Base-by-base conservation (phyloP, 30 jellyfish, hydroid and myxozoan species). In the Turritopsis rubra region DNA sequence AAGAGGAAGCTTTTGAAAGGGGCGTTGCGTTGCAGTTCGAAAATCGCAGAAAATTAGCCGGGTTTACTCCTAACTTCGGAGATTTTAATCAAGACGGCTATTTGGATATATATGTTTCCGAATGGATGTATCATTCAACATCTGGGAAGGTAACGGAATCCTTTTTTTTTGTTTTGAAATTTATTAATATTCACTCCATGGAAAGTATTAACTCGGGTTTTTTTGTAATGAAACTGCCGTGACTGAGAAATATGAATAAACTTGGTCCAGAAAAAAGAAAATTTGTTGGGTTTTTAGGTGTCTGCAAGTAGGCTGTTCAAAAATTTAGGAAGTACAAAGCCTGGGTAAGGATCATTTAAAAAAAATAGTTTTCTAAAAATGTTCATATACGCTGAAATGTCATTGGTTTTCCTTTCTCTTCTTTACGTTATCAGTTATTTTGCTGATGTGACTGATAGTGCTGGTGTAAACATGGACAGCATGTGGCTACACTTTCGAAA, bases 21-120 rank as follows among this genome's bases (percentile, higher is more conserved):
- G 89, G 89, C 23, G 73, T 93, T 3, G 24, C 93, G 1, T 7
- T 93, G 87, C 86, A 93, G 77, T 83, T 84, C 81, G 95, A 88
- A 72, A 93, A 29, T 29, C 80, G 81, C 60, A 74, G 99, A 22
- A 88, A 88, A 65, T 76, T 93, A 66, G 92, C 99, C 26, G 99
- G 96, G n/a, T 52, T 93, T 82, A 93, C 99, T 0, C 96, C 99
- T 28, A 81, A 71, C 72, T 89, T 85, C 85, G 99, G 99, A 52
- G 99, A 93, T 73, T 93, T 83, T 83, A 96, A 93, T 54, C 81
- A 81, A 19, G 99, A 93, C 54, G 99, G 99, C 41, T 93, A 85
- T 71, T 90, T 94, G 25, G 99, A 93, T 83, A 80, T 93, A 21
- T 93, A 88, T 83, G 92, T 75, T 13, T 79, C 99, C 0, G 99